Percentiles rank a stretch among this genome's conserved stretches.
phyloP scores from a whole-genome alignment of 2,797 vertebrate species.

The Enteromius thamalakanensis region DNA sequence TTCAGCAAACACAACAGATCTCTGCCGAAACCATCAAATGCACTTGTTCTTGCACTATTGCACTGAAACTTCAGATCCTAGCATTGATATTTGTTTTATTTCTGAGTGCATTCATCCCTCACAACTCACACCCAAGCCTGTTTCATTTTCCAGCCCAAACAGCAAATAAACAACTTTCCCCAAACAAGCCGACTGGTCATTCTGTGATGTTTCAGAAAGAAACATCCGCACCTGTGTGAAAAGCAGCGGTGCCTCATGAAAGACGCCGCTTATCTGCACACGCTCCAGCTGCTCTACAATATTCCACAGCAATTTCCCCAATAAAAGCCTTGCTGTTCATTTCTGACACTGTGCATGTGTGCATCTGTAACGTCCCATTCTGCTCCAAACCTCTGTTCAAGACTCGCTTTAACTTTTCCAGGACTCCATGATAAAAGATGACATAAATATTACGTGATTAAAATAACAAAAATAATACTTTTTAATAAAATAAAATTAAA shows the following conservation, averaged over 20 bases:
- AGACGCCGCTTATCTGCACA: conserved; percentile 66
- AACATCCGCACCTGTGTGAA: conserved; percentile 64
- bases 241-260: conserved; percentile 51
- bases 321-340: neutral
- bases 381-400: neutral
- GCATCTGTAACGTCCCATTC: neutral
- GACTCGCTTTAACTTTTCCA: neutral
- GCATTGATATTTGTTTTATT: neutral
- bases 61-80: neutral
- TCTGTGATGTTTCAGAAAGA: conserved; percentile 52
- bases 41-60: neutral
- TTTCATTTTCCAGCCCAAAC: neutral
- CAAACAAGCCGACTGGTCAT: conserved; percentile 6
- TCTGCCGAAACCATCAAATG: neutral
- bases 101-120: neutral
- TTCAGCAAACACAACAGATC: neutral
- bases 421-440: neutral
- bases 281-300: conserved; percentile 53
- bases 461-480: no score
- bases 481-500: no score
- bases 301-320: conserved; percentile 14
- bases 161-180: neutral
- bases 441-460: neutral
- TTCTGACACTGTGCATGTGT: neutral
- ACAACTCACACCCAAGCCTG: no score